Percentiles rank a stretch among this genome's conserved stretches.
These are phyloP conservation scores for Catostylus mosaicus DNA, from an alignment of 30 jellyfish, hydroid and myxozoan species.

Conservation along the genomic window DNA sequence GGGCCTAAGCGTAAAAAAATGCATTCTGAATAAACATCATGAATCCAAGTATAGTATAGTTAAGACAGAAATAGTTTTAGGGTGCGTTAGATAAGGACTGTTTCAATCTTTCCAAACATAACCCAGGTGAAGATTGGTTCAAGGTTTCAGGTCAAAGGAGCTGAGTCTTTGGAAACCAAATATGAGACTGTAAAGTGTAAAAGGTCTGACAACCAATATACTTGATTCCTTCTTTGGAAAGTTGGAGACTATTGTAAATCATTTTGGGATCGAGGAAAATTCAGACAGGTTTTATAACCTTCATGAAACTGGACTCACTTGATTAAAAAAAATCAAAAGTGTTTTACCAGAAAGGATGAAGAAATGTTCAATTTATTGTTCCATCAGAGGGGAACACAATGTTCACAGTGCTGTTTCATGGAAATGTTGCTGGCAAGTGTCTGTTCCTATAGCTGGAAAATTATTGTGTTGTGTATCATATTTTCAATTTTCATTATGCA, in stretches of 20 bases:
- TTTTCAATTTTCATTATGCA: no score
- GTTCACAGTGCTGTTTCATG: conserved; percentile 74
- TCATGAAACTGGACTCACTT: conserved; percentile 39
- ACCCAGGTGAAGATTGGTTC: not conserved
- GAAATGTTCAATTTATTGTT: conserved; percentile 20
- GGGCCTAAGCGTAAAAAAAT: no score
- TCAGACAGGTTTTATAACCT: conserved; percentile 27
- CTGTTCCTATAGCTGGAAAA: conserved; percentile 58
- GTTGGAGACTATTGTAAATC: conserved; percentile 16
- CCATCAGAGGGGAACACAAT: conserved; percentile 44
- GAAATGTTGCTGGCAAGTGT: conserved; percentile 58
- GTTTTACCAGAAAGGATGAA: conserved; percentile 33
- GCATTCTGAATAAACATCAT: no score
- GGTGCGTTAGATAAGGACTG: no score
- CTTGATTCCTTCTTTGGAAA: not conserved
- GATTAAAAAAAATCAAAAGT: conserved; percentile 33
- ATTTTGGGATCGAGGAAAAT: conserved; percentile 15
- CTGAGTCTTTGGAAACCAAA: conserved; percentile 8
- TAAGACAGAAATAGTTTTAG: no score
- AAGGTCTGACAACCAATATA: not conserved
- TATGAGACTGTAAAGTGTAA: conserved; percentile 10
- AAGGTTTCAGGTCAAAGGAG: not conserved
- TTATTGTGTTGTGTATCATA: no score
- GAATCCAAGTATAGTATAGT: no score
- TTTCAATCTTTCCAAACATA: conserved; percentile 6